Percentiles rank a stretch among this genome's conserved stretches.
These are phyloP conservation scores for Homalodisca vitripennis DNA, from an alignment of 1,140 invertebrate species.

Conservation along the genomic window DNA sequence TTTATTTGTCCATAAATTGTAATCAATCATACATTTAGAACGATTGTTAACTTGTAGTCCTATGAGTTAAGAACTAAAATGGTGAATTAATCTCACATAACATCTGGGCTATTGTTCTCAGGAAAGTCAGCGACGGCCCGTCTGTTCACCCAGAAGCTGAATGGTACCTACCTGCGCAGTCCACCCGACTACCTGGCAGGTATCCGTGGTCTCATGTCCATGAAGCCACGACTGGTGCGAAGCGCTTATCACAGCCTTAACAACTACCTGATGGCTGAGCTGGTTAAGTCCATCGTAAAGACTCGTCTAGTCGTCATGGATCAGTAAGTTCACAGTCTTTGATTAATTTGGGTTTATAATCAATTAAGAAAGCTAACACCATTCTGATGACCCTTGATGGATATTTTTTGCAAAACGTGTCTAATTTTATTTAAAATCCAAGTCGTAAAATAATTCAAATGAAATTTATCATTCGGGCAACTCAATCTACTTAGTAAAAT, in stretches of 20 bases:
- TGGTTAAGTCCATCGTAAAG: neutral
- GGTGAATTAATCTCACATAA: neutral
- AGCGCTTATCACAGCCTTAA: constrained; percentile 19
- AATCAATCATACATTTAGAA: neutral
- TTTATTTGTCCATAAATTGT: neutral
- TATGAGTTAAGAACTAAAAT: neutral
- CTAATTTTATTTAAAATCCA: neutral
- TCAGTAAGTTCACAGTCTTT: constrained; percentile 24
- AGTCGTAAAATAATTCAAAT: too few relatives aligned
- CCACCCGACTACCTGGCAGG: neutral
- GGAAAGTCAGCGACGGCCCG: constrained; percentile 7
- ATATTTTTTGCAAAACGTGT: neutral
- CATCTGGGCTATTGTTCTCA: too few relatives aligned
- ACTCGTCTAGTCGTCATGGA: constrained; percentile 11
- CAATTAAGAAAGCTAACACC: too few relatives aligned
- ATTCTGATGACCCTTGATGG: neutral
- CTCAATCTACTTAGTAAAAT: too few relatives aligned
- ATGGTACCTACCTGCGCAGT: constrained; percentile 15
- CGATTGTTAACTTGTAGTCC: neutral
- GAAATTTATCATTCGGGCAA: too few relatives aligned
- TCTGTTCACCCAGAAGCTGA: neutral
- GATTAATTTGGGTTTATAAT: too few relatives aligned
- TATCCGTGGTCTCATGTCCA: neutral
- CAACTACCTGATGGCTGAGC: constrained; percentile 20
- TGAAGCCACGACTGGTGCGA: neutral